Base-by-base conservation (phyloP, 1,140 invertebrate species). In the Bombus terrestris region DNA sequence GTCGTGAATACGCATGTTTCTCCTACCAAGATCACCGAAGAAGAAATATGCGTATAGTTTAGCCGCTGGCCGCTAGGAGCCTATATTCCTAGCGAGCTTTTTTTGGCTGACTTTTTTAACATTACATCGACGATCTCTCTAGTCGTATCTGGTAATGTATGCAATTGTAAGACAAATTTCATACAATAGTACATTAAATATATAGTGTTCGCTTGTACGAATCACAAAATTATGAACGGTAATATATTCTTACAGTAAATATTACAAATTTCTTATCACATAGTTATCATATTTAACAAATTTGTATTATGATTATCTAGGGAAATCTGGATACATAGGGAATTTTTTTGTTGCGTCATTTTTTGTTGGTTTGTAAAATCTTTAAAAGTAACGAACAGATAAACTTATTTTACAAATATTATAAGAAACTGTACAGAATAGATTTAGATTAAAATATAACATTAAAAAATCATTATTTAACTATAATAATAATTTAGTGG, bases 171-270 rank as follows among this genome's bases (percentile, higher is more conserved):
- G 87, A 83, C 86, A 88, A 90, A 71, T 87, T 89, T 64, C 83
- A 81, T 85, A 85, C 87, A 47, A 68, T 37, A 74, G 9, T 74
- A 15, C 5, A 66, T 32, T 10, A 66, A 64, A 15, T 12, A 78
- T 43, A 22, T 62, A 43, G 28, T 1, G 35, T 4, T 13, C n/a
- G 10, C 8, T 77, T 64, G 3, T 18, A 77, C 41, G 22, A 18
- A 83, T 87, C 86, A 87, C 90, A 87, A 89, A 87, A 88, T 84
- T 87, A 74, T 74, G 75, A 79, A 87, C 59, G 78, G 47, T 59
- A 87, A 37, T 71, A 39, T 41, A 41, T 28, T 66, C 79, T 80
- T 72, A 57, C 62, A 66, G 64, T 64, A 81, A 82, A 64, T 88
- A 77, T 64, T 53, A 85, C 39, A 75, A 83, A 39, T 59, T 71